Base-by-base conservation (phyloP, 2,888 invertebrate species). In the Stegana nigrithorax region DNA sequence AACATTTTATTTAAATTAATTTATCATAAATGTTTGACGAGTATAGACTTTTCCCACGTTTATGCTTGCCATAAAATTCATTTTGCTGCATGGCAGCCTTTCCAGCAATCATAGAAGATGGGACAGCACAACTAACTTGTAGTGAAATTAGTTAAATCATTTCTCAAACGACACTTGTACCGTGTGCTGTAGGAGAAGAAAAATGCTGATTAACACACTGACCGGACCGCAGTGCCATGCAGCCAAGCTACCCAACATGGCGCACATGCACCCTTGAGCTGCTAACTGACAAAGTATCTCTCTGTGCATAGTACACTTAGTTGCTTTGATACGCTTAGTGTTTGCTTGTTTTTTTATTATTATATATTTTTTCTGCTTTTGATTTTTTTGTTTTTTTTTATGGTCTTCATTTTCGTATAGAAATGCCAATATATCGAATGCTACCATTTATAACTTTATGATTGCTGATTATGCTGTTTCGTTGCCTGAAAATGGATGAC, bases 381-480 rank as follows among this genome's bases (percentile, higher is more conserved):
- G n/a, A n/a, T n/a, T n/a, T n/a, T n/a, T n/a, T n/a, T n/a, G n/a
- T n/a, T n/a, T n/a, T n/a, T n/a, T n/a, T n/a, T n/a, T n/a, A n/a
- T n/a, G n/a, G n/a, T n/a, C n/a, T n/a, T n/a, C n/a, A n/a, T n/a
- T n/a, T n/a, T n/a, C n/a, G n/a, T n/a, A n/a, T n/a, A n/a, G n/a
- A 78, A 71, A 78, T 80, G 81, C 80, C 79, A 80, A 81, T 80
- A 81, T 73, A 77, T 81, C 81, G 81, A 79, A 81, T 75, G 81
- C 81, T 82, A 81, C 81, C 82, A 81, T 81, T 81, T 81, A 81
- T 77, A 78, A 81, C 82, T 78, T n/a, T n/a, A 81, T 71, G 80
- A 78, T 77, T 73, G 78, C 82, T 82, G 81, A 81, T 81, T 78
- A 78, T 79, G 81, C 81, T 78, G 81, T 81, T 78, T 78, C 80